Base-by-base conservation (phyloP, 2,797 vertebrate species). In the Karalla daura region DNA sequence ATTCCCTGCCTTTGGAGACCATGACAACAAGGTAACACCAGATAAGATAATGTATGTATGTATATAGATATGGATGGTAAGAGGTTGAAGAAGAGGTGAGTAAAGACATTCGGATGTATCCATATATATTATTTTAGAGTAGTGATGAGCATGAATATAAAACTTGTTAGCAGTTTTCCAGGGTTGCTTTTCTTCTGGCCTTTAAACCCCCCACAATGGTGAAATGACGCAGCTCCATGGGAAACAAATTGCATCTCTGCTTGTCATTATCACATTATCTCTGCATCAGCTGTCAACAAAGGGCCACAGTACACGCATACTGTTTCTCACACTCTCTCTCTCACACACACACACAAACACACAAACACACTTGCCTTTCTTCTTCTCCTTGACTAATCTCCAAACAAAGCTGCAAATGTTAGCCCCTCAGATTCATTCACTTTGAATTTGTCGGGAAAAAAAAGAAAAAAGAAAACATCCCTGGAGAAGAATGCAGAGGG, bases 251-350 rank as follows among this genome's bases (percentile, higher is more conserved):
- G 69, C 75, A 64, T 88, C 80, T 73, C 72, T 64, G 78, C 70
- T 74, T 81, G 76, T 84, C 76, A 85, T 88, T 81, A 89, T 84
- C 80, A 81, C 80, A 80, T 86, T 84, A 85, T 80, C 73, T 82
- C 80, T 78, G 84, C 70, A 65, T 83, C 69, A 64, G 74, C 78
- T 87, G 77, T 86, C 83, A 83, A 70, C 85, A 82, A 82, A 85
- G 74, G 70, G 50, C 74, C 70, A 49, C 58, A 32, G 51, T 20
- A 39, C 43, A 43, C 8, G 6, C 51, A 56, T 9, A 44, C 49
- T 63, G 44, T 5, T 33, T 52, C 55, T 47, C 44, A 52, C 41
- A 66, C 39, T 49, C 50, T 50, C 36, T 41, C 55, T 49, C 43
- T 47, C 40, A 66, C 39, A 52, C 50, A 50, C 39, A 49, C 49